Evolutionary conservation across 2,113 vertebrate genomes (phyloP).

Genomic region (Andinoacara biseriatus): DNA sequence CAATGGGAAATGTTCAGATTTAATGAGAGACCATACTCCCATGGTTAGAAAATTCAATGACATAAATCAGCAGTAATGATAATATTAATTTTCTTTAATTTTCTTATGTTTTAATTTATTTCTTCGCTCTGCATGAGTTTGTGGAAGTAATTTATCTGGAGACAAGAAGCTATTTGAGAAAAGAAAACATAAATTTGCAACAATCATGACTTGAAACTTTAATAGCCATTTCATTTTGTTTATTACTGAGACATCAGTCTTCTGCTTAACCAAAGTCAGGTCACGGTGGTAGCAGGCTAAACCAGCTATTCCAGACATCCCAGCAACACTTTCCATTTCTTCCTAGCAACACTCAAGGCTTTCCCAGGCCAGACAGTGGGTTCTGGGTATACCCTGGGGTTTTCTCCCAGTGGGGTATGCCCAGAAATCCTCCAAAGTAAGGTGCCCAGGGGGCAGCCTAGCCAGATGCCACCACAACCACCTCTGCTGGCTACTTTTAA

Average conservation of each 20-base stretch:
- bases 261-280: neutral
- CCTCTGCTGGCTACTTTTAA: neutral
- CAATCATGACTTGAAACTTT: neutral
- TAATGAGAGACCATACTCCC: neutral
- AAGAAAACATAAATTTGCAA: neutral
- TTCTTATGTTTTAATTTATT: neutral
- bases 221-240: neutral
- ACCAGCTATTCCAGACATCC: neutral
- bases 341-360: neutral
- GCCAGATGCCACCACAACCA: neutral
- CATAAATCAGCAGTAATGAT: neutral
- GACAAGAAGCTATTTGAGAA: neutral
- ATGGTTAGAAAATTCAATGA: neutral
- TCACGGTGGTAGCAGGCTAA: neutral
- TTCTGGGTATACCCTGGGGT: neutral
- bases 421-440: neutral
- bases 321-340: neutral
- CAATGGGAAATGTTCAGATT: slow-evolving; percentile 14
- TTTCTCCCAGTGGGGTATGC: neutral
- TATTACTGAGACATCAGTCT: neutral
- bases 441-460: neutral
- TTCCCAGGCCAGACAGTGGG: neutral
- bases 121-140: neutral
- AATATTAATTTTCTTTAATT: neutral
- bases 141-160: neutral